Evolutionary conservation across 2,888 invertebrate species (phyloP).

Genomic region (Crioceris asparagi): DNA sequence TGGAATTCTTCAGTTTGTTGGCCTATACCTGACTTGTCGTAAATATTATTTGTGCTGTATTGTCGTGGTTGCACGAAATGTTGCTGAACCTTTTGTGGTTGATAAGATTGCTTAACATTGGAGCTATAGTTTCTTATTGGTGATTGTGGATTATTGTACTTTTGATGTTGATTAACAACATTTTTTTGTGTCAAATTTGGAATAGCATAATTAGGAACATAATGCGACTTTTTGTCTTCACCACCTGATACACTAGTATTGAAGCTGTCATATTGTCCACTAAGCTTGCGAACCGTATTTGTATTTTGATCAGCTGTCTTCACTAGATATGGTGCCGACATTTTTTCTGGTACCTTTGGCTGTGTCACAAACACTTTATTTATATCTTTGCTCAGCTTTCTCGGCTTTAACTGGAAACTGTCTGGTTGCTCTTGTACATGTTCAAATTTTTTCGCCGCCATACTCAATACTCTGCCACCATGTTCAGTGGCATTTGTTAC

Average conservation of each 20-base stretch:
- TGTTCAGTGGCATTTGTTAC: slow-evolving; percentile 36
- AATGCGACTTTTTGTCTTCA: slow-evolving; percentile 1
- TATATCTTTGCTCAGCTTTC: slow-evolving; percentile 28
- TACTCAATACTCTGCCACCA: slow-evolving; percentile 40
- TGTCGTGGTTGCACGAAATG: slow-evolving; percentile 4
- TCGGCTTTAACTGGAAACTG: slow-evolving; percentile 20
- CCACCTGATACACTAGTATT: slow-evolving; percentile 9
- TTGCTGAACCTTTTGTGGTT: slow-evolving; percentile 3
- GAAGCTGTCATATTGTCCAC: slow-evolving; percentile 32
- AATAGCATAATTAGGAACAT: slow-evolving; percentile 3
- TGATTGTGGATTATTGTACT: slow-evolving; percentile 7
- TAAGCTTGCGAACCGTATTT: slow-evolving; percentile 33
- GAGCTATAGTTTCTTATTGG: neutral
- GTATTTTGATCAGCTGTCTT: slow-evolving; percentile 24
- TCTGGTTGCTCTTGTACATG: slow-evolving; percentile 21
- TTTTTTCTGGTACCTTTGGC: slow-evolving; percentile 21
- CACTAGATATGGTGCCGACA: slow-evolving; percentile 27
- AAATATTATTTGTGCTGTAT: neutral
- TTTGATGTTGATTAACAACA: slow-evolving; percentile 4
- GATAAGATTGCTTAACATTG: neutral
- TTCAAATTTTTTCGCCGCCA: slow-evolving; percentile 48
- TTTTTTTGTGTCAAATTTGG: neutral
- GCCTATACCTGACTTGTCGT: neutral
- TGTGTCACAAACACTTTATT: slow-evolving; percentile 23
- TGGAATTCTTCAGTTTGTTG: slow-evolving; percentile 4